These are phyloP conservation scores for Prochilodus magdalenae DNA, from an alignment of 2,113 vertebrate species.

Conservation along the genomic window DNA sequence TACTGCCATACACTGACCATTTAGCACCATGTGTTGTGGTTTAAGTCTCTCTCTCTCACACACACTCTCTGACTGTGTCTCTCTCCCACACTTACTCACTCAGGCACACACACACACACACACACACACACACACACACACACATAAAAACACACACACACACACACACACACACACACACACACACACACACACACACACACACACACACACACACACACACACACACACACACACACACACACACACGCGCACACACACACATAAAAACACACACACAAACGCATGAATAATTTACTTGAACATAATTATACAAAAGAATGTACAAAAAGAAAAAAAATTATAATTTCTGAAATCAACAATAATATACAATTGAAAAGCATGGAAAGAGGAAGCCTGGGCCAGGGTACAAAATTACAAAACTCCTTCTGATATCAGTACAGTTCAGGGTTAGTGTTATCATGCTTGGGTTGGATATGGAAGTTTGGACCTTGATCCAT, in stretches of 20 bases:
- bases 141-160: slow-evolving; percentile 34
- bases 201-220: slow-evolving; percentile 43
- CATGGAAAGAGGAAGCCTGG: slow-evolving; percentile 22
- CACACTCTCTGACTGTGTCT: too few species aligned
- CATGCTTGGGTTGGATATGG: neutral
- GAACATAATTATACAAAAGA: slow-evolving; percentile 56
- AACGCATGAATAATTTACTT: slow-evolving; percentile 60
- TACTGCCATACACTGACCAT: slow-evolving; percentile 14
- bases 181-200: neutral
- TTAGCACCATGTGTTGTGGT: slow-evolving; percentile 56
- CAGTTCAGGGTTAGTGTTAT: slow-evolving; percentile 7
- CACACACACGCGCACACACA: slow-evolving; percentile 38
- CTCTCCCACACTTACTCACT: neutral
- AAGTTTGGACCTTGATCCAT: slow-evolving; percentile 26
- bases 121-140: slow-evolving; percentile 41
- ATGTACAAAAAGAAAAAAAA: slow-evolving; percentile 57
- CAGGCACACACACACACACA: slow-evolving; percentile 42
- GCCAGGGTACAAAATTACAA: slow-evolving; percentile 21
- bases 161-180: slow-evolving; percentile 39
- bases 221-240: too few species aligned
- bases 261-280: too few species aligned
- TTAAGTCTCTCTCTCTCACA: slow-evolving; percentile 42
- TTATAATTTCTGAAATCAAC: slow-evolving; percentile 49
- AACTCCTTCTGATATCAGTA: slow-evolving; percentile 1
- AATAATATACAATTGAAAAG: slow-evolving; percentile 42